Conservation (phyloP, 2,797 vertebrate species). For the Enteromius viviparus region DNA sequence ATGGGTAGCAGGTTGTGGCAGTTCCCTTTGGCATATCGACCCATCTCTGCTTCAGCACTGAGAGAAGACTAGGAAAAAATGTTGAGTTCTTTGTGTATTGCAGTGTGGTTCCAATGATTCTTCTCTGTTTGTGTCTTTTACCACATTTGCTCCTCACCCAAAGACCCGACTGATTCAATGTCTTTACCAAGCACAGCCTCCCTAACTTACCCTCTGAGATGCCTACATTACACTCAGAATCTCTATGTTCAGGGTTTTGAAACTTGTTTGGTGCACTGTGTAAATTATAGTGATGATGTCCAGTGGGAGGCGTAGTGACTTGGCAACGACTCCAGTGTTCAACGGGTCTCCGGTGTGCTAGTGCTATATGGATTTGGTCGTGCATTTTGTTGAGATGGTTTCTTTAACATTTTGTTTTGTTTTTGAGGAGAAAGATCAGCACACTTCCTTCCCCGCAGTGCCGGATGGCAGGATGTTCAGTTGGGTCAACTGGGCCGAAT, state of each 20-base stretch:
- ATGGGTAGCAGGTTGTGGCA: slow-evolving; percentile 78
- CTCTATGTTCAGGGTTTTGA: slow-evolving; percentile 32
- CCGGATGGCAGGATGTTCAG: slow-evolving; percentile 93
- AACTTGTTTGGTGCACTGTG: slow-evolving; percentile 28
- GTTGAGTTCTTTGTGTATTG: slow-evolving; percentile 32
- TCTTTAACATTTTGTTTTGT: slow-evolving; percentile 30
- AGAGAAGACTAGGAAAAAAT: slow-evolving; percentile 46
- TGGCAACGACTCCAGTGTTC: slow-evolving; percentile 40
- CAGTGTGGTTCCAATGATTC: slow-evolving; percentile 26
- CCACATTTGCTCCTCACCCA: slow-evolving; percentile 7
- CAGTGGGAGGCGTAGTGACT: slow-evolving; percentile 36
- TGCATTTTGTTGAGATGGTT: slow-evolving; percentile 73
- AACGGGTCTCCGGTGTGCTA: slow-evolving; percentile 52
- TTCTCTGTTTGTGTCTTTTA: slow-evolving; percentile 21
- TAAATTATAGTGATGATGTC: slow-evolving; percentile 47
- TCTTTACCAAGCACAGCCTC: slow-evolving; percentile 23
- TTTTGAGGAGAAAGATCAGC: slow-evolving; percentile 77
- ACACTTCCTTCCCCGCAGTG: slow-evolving; percentile 96
- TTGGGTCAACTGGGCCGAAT: slow-evolving; percentile 97
- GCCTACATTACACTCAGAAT: slow-evolving; percentile 50
- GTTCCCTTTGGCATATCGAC: slow-evolving; percentile 91
- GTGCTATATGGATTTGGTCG: slow-evolving; percentile 79
- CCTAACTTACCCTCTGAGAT: slow-evolving; percentile 30
- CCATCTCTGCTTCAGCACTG: slow-evolving; percentile 78
- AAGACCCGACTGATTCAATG: slow-evolving; percentile 25